phyloP scores from a whole-genome alignment of 1,140 invertebrate species.

The Diorhabda elongata region DNA sequence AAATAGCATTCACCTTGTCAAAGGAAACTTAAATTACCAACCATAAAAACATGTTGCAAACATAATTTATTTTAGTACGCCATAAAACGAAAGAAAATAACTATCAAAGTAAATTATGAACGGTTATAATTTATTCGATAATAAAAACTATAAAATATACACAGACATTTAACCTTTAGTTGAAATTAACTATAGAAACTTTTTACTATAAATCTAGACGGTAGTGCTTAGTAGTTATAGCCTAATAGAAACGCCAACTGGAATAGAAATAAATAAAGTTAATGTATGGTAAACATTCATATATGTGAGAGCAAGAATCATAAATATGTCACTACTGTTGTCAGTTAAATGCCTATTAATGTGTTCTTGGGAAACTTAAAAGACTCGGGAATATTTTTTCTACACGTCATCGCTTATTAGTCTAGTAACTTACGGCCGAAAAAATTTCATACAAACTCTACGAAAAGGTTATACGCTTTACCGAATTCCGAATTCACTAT shows the following conservation, averaged over 20 bases:
- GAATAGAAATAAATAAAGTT: slow-evolving; percentile 48
- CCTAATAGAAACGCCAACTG: slow-evolving; percentile 48
- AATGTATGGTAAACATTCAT: slow-evolving; percentile 50
- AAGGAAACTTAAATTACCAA: slow-evolving; percentile 12
- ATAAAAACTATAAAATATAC: slow-evolving; percentile 38
- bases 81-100: slow-evolving; percentile 28
- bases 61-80: slow-evolving; percentile 19
- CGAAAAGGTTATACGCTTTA: too few relatives aligned
- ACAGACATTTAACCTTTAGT: slow-evolving; percentile 35
- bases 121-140: slow-evolving; percentile 30
- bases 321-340: slow-evolving; percentile 49
- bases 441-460: too few relatives aligned
- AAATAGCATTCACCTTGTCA: slow-evolving; percentile 12
- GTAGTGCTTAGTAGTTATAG: slow-evolving; percentile 43
- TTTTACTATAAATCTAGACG: slow-evolving; percentile 34
- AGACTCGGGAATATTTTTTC: slow-evolving; percentile 34
- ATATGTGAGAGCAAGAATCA: slow-evolving; percentile 46
- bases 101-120: slow-evolving; percentile 31
- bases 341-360: slow-evolving; percentile 49
- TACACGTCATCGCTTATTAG: slow-evolving; percentile 28
- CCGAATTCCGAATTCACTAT: too few relatives aligned
- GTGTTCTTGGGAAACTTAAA: slow-evolving; percentile 45
- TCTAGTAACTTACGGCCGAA: background rate
- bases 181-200: slow-evolving; percentile 39
- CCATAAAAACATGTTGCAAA: slow-evolving; percentile 22